These are phyloP conservation scores for Phylloscopus whistleri DNA, from an alignment of 2,113 vertebrate species.

Conservation along the genomic window DNA sequence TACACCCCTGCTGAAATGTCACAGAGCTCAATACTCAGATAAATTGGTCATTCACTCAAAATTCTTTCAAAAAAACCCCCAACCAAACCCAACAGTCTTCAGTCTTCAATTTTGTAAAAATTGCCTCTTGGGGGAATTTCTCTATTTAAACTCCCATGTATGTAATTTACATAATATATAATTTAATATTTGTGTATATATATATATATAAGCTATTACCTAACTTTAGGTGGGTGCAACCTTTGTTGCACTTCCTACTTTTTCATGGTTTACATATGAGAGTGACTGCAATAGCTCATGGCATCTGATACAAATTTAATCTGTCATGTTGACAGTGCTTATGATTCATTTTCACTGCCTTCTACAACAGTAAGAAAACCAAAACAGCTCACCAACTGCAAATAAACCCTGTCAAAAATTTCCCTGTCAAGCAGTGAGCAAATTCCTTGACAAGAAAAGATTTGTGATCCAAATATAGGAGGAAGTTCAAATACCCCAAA, in stretches of 20 bases:
- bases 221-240: not conserved
- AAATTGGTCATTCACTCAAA: not conserved
- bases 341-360: not conserved
- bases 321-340: not conserved
- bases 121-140: not conserved
- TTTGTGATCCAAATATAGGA: not conserved
- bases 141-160: not conserved
- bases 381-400: not conserved
- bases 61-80: fast-evolving
- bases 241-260: not conserved
- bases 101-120: not conserved
- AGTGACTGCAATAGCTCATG: not conserved
- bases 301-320: not conserved
- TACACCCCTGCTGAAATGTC: not conserved
- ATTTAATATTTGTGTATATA: not conserved
- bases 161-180: not conserved
- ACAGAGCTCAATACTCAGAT: not conserved
- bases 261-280: not conserved
- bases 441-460: not conserved
- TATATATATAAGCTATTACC: not conserved
- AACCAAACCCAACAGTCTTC: not conserved
- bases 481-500: not conserved
- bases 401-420: not conserved
- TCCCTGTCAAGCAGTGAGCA: not conserved
- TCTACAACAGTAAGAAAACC: not conserved